Evolutionary conservation across 2,888 invertebrate genomes (phyloP), one percentile per base, ranked within the genome.

Genomic region (Leptodirus hochenwartii): DNA sequence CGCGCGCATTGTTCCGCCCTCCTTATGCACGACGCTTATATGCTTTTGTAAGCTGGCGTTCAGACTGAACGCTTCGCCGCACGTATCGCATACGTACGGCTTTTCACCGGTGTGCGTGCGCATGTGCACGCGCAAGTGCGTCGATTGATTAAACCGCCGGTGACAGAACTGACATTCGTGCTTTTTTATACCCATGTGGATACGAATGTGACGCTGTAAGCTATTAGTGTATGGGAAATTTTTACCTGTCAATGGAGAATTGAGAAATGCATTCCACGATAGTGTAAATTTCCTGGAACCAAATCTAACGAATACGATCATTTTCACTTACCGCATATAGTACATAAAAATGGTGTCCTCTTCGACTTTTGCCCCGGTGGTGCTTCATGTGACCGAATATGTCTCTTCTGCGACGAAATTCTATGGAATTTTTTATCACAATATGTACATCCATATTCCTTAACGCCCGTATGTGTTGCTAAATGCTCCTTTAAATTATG

Each of bases 31-130:
- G n/a, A n/a, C n/a, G n/a, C n/a, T n/a, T n/a, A 47, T 40, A 35
- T 51, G 51, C 33, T 50, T 49, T 24, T 42, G 41, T 15, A 51
- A 35, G 17, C 42, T 43, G 8, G 47, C 45, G 29, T 47, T 50
- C 10, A 50, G 34, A 3, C 47, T 42, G 33, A 49, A 51, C 2
- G 45, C 41, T 27, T 47, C 48, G 3, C 59, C 57, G 41, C 65
- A 65, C 20, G 51, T 47, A 33, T 54, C 53, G 45, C 65, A 65
- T 33, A 57, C 46, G 39, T 56, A 64, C 2, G 64, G 64, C 23
- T 56, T 53, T 17, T 56, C 53, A 4, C 62, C 63, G 2, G 56
- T 54, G 38, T 65, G 65, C 2, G 53, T 52, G 37, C 61, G 49
- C 49, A 58, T 58, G 38, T 65, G 65, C 31, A 62, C 58, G 14